phyloP scores from a whole-genome alignment of 2,888 invertebrate species.

The Aspidiotus rigidus region DNA sequence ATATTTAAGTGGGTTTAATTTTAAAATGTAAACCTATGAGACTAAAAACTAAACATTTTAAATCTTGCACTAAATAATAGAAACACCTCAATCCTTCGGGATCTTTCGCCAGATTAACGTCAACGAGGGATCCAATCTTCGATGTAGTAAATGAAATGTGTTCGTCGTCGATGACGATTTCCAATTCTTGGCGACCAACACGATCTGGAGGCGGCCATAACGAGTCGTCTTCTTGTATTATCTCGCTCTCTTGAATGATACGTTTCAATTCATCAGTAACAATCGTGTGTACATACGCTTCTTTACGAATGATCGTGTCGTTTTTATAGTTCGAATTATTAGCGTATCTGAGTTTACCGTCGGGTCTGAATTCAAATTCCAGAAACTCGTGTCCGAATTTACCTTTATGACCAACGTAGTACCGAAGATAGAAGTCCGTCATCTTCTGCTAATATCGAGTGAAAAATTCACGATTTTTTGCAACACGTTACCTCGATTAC shows the following conservation, averaged over 20 bases:
- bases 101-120: constrained; percentile 96
- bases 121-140: constrained; percentile 95
- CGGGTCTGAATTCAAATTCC: constrained; percentile 97
- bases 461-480: too few relatives aligned
- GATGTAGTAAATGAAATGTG: constrained; percentile 99
- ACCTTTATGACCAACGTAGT: constrained; percentile 98
- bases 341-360: constrained; percentile 95
- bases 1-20: constrained; percentile 90
- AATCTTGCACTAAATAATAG: constrained; percentile 97
- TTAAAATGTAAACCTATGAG: constrained; percentile 99
- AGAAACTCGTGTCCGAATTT: constrained; percentile 99
- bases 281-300: constrained; percentile 90
- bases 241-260: constrained; percentile 94
- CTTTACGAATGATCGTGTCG: constrained; percentile 99
- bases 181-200: constrained; percentile 69
- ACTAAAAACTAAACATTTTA: constrained; percentile 98
- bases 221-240: constrained; percentile 84
- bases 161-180: constrained; percentile 98
- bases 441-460: not conserved
- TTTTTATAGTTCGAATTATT: constrained; percentile 99
- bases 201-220: constrained; percentile 81
- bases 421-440: constrained; percentile 74
- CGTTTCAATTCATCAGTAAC: constrained; percentile 97
- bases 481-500: too few relatives aligned
- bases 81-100: constrained; percentile 95